phyloP scores from a whole-genome alignment of 2,797 vertebrate genomes.

The Protosalanx chinensis region DNA sequence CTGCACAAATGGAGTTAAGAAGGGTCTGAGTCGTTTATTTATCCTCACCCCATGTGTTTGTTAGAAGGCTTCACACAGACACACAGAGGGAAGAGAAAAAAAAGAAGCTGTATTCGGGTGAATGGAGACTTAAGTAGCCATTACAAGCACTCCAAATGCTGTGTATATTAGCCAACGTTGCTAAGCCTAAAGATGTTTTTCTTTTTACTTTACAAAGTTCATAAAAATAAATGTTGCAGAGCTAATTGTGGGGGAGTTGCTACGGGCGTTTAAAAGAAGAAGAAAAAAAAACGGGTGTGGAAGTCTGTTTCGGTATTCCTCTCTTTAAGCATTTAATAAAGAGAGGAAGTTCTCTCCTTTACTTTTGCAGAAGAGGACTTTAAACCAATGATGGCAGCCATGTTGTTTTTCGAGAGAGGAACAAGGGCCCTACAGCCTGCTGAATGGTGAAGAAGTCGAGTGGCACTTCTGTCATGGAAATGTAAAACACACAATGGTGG shows the following conservation, averaged over 20 bases:
- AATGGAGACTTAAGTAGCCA: conserved; percentile 62
- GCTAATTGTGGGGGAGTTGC: neutral
- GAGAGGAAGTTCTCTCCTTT: conserved; percentile 74
- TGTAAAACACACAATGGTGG: conserved; percentile 85
- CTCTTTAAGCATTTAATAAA: conserved; percentile 35
- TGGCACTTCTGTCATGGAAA: conserved; percentile 93
- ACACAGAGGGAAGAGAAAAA: conserved; percentile 22
- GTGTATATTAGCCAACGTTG: neutral
- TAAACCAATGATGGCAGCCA: conserved; percentile 88
- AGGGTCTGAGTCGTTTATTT: conserved; percentile 79
- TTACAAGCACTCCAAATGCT: conserved; percentile 71
- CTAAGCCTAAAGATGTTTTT: neutral
- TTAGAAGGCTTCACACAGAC: conserved; percentile 71
- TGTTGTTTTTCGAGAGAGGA: conserved; percentile 81
- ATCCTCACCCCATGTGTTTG: conserved; percentile 79
- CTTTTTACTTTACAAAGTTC: neutral
- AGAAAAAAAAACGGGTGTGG: too few relatives aligned
- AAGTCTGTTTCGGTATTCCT: neutral
- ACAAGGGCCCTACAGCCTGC: conserved; percentile 85
- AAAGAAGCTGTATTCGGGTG: conserved; percentile 31
- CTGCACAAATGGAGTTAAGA: conserved; percentile 72
- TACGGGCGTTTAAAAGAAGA: too few relatives aligned
- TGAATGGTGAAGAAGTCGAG: conserved; percentile 92
- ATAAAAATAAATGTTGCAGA: neutral
- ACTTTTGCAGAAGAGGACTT: conserved; percentile 78